Evolutionary conservation across 2,113 vertebrate genomes (phyloP).

Genomic region (Rhinopomastus cyanomelas): DNA sequence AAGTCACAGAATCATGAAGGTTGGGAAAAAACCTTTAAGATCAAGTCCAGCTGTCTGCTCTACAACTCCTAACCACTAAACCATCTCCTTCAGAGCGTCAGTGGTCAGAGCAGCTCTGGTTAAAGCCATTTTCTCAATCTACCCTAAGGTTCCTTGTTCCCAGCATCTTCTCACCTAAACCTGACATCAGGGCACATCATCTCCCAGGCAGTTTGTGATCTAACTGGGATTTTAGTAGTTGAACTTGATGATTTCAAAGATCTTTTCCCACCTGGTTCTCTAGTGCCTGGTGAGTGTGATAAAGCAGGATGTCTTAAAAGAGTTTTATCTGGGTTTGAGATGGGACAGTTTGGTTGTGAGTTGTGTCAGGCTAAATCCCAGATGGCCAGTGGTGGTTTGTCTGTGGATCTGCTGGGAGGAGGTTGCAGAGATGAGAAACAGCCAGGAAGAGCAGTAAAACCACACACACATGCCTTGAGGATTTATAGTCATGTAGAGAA

Average conservation of each 20-base stretch:
- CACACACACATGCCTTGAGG: fast-evolving
- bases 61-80: too few relatives aligned
- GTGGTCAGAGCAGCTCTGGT: not conserved
- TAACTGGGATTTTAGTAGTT: not conserved
- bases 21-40: too few relatives aligned
- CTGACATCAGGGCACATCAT: too few relatives aligned
- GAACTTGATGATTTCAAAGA: too few relatives aligned
- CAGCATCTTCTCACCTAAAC: not conserved
- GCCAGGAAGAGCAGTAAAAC: fast-evolving
- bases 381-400: not conserved
- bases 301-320: not conserved
- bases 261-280: too few relatives aligned
- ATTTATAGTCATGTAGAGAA: not conserved
- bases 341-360: not conserved
- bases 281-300: not conserved
- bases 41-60: too few relatives aligned
- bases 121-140: not conserved
- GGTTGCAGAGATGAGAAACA: not conserved
- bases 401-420: not conserved
- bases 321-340: not conserved
- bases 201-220: not conserved
- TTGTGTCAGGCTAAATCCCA: not conserved
- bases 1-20: not conserved
- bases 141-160: not conserved
- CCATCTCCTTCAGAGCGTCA: not conserved